Percentiles rank a stretch among this genome's conserved stretches.
phyloP scores from a whole-genome alignment of 2,113 vertebrate genomes.

The Meles meles region DNA sequence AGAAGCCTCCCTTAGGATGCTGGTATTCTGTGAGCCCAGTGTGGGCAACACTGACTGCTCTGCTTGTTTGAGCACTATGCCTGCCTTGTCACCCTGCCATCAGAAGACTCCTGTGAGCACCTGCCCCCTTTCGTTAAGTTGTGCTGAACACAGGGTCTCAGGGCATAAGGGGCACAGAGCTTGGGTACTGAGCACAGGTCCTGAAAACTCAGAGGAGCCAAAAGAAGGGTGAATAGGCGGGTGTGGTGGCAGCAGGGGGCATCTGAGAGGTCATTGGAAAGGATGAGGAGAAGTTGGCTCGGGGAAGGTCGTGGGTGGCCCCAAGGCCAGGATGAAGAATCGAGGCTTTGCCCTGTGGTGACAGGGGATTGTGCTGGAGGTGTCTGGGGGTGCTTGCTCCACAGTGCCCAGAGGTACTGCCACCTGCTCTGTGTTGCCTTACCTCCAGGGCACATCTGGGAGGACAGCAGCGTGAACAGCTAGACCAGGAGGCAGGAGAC shows the following conservation, averaged over 20 bases:
- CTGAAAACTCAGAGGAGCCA: background rate
- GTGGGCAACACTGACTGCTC: background rate
- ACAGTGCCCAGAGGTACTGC: background rate
- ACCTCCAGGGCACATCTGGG: background rate
- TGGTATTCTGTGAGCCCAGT: no score
- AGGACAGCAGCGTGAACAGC: background rate
- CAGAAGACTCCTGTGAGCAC: background rate
- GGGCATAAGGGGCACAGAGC: background rate
- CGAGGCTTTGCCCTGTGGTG: background rate
- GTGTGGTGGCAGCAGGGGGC: background rate
- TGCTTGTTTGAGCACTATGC: background rate
- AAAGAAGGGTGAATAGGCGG: background rate
- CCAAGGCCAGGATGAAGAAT: background rate
- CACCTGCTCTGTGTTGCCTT: background rate
- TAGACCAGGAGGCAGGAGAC: background rate
- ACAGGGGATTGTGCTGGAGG: background rate
- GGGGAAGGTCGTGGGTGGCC: background rate
- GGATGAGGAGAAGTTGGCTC: background rate
- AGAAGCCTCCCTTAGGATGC: background rate
- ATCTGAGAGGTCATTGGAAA: background rate
- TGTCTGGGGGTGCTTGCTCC: background rate
- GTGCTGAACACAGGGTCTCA: background rate
- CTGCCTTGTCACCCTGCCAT: fast-evolving
- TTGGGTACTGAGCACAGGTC: background rate
- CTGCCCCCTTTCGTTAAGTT: background rate